These are phyloP conservation scores for Brachystomella parvula DNA, from an alignment of 1,140 invertebrate species.

Conservation along the genomic window DNA sequence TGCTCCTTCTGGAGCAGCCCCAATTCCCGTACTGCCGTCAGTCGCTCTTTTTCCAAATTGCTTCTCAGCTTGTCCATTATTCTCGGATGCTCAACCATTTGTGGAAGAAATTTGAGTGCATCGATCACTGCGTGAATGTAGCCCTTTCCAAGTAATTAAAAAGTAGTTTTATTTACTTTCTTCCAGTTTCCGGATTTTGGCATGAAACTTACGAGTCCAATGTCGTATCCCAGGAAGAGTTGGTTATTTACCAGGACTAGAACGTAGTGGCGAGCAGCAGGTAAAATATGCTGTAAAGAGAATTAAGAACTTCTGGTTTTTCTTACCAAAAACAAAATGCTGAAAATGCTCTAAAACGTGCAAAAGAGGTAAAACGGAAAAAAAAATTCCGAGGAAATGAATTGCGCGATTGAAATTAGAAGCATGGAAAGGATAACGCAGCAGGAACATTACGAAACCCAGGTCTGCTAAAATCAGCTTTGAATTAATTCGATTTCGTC, in stretches of 20 bases:
- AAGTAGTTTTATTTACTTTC: neutral
- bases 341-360: no score
- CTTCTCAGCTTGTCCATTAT: slow-evolving; percentile 22
- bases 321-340: neutral
- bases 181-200: no score
- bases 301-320: neutral
- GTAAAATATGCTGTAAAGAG: neutral
- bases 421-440: no score
- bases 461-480: no score
- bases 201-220: slow-evolving; percentile 1
- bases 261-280: slow-evolving; percentile 2
- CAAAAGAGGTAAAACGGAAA: no score
- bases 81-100: slow-evolving; percentile 45
- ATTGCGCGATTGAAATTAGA: no score
- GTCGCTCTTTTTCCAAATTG: slow-evolving; percentile 23
- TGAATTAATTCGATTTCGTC: no score
- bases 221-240: slow-evolving; percentile 13
- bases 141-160: slow-evolving; percentile 41
- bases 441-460: no score
- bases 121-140: slow-evolving; percentile 52
- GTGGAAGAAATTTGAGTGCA: slow-evolving; percentile 48
- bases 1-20: slow-evolving; percentile 43
- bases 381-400: no score
- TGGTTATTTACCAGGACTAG: neutral
- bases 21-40: slow-evolving; percentile 25